Evolutionary conservation across 2,888 invertebrate species (phyloP), one percentile per base, ranked within the genome.

Genomic region (Nebria brevicollis): DNA sequence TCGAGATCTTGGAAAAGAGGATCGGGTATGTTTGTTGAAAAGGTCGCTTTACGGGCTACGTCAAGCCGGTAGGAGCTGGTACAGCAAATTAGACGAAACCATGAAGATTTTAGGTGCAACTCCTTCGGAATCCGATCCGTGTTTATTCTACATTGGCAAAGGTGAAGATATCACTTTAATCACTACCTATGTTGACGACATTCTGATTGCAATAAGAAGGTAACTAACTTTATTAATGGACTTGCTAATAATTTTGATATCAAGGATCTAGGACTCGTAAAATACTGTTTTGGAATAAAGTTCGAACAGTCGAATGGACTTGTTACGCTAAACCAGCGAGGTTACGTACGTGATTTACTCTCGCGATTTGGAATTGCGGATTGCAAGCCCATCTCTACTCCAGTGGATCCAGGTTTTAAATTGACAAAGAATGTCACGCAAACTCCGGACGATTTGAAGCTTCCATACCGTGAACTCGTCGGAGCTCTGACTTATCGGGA

Each of bases 1-100:
- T 81, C 80, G 1, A 72, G 76, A 41, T 76, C 82, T 70, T 83
- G 83, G 34, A 83, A 83, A 20, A 77, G 84, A 66, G 83, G 84
- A 75, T 83, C 83, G 26, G 83, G 85, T 26, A 75, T 83, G 72
- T 41, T 11, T 26, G 4, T 34, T 72, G 34, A 72, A 72, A 13
- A 72, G 41, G 8, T 6, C 34, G 1, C 34, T 72, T 8, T 72
- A 72, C 26, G 72, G 72, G 1, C 11, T 72, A 34, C 72, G 72
- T 5, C 72, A 26, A 2, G 26, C 72, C 3, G 72, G 34, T 1
- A 20, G 34, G 11, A 26, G 72, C 26, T 72, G 72, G 72, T 41
- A 72, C 26, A 10, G 0, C 26, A 72, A 11, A n/a, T n/a, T n/a
- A 4, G 34, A 72, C 41, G 72, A 34, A 2, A n/a, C 20, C 11